A percentile compares a stretch with the other conserved stretches of the same genome.
These are phyloP conservation scores for Pantherophis vulpinus DNA, from an alignment of 2,797 vertebrate genomes.

Conservation along the genomic window DNA sequence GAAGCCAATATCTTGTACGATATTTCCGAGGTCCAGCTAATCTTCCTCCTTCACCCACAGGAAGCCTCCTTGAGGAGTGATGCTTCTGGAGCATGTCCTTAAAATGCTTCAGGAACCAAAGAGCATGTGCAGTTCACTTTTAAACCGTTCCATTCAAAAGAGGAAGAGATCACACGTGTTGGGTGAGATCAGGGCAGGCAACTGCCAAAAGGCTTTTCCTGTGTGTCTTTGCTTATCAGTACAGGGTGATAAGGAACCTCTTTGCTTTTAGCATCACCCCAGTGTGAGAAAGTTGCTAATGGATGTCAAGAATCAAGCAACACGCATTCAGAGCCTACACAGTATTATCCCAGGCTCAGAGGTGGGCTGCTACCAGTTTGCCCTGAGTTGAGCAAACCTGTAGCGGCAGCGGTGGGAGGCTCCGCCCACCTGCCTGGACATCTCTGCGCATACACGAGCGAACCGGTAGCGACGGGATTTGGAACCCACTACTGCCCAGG, in stretches of 20 bases:
- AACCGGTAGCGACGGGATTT: too few species aligned
- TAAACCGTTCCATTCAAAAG: neutral
- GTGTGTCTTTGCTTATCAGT: neutral
- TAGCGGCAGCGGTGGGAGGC: rapidly evolving
- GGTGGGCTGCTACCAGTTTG: too few species aligned
- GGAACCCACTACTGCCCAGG: neutral
- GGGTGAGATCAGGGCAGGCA: neutral
- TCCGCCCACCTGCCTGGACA: too few species aligned
- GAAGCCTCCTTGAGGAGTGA: neutral
- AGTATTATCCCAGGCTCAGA: neutral
- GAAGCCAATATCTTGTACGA: neutral
- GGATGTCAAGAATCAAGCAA: neutral
- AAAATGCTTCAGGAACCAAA: neutral
- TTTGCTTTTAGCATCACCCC: neutral
- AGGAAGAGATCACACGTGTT: neutral
- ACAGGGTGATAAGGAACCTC: neutral
- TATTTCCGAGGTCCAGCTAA: neutral
- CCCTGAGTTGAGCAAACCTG: too few species aligned
- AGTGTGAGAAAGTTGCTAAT: neutral
- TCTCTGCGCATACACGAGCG: too few species aligned
- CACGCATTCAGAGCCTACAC: neutral
- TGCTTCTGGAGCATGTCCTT: neutral
- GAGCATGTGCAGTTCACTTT: neutral
- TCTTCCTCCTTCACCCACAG: neutral
- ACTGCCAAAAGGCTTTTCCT: neutral